phyloP scores from a whole-genome alignment of 2,797 vertebrate species.

The Clamator glandarius region DNA sequence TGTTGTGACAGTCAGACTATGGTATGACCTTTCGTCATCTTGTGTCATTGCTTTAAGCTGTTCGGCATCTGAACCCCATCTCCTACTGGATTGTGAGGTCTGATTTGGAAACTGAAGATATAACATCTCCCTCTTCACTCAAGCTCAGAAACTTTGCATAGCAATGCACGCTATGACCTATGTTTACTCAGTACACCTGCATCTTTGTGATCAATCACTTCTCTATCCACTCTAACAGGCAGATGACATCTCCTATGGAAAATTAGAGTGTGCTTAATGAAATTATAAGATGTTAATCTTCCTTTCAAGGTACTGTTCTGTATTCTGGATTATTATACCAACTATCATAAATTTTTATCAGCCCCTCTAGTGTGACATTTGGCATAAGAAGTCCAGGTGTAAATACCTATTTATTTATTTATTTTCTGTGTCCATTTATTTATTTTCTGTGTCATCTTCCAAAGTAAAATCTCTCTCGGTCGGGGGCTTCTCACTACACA shows the following conservation, averaged over 20 bases:
- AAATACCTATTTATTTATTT: no score
- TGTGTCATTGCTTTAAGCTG: neutral
- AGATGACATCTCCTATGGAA: neutral
- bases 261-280: neutral
- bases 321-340: neutral
- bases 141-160: neutral
- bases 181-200: neutral
- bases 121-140: neutral
- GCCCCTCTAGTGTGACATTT: accelerated
- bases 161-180: neutral
- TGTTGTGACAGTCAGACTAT: neutral
- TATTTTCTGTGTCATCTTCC: no score
- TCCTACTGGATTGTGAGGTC: neutral
- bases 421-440: neutral
- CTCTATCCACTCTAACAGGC: neutral
- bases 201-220: neutral
- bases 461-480: neutral
- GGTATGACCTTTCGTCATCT: neutral
- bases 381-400: neutral
- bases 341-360: neutral
- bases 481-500: neutral
- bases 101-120: neutral
- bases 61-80: neutral
- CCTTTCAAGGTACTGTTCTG: neutral
- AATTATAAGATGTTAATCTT: neutral